phyloP scores from a whole-genome alignment of 2,888 invertebrate genomes.

The Drosophila percnosoma region DNA sequence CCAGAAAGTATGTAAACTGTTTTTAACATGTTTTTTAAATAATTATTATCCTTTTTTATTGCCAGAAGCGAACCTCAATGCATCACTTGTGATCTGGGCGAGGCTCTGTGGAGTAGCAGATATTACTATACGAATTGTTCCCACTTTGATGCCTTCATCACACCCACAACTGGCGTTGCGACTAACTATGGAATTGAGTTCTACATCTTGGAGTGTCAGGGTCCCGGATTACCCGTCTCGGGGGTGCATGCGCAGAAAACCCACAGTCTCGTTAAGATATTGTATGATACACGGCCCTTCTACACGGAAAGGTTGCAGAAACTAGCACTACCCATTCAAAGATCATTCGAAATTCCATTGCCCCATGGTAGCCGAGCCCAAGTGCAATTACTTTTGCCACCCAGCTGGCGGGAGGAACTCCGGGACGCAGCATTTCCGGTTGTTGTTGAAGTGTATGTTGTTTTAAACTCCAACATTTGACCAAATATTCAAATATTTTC shows the following conservation, averaged over 20 bases:
- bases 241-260: constrained; percentile 90
- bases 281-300: constrained; percentile 91
- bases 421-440: constrained; percentile 95
- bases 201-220: constrained; percentile 95
- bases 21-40: background rate
- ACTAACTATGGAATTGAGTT: constrained; percentile 83
- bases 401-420: constrained; percentile 94
- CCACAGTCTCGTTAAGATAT: constrained; percentile 91
- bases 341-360: constrained; percentile 93
- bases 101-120: constrained; percentile 91
- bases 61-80: constrained; percentile 89
- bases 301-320: constrained; percentile 88
- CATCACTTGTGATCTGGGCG: constrained; percentile 92
- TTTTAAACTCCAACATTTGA: background rate
- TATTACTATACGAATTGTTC: constrained; percentile 94
- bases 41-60: background rate
- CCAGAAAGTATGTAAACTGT: constrained; percentile 85
- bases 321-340: constrained; percentile 92
- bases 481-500: background rate
- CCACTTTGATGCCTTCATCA: constrained; percentile 92
- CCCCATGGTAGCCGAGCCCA: constrained; percentile 94
- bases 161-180: constrained; percentile 85
- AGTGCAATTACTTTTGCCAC: constrained; percentile 94
- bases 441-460: constrained; percentile 92
- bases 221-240: constrained; percentile 95